Conservation (phyloP, 2,113 vertebrate species). For the Canis aureus region DNA sequence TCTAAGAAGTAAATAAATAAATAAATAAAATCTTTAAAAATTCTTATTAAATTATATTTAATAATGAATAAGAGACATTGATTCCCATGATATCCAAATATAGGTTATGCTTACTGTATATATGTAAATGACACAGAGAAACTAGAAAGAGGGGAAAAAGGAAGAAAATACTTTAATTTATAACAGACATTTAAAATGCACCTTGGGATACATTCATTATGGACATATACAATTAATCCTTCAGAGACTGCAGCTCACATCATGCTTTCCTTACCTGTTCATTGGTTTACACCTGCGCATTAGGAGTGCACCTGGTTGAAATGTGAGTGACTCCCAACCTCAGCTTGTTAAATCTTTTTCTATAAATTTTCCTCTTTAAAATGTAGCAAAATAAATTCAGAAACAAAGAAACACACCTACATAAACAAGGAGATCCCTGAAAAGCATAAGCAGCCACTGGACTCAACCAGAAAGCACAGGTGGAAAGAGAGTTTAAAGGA, state of each 20-base stretch:
- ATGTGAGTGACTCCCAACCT: slow-evolving; percentile 87
- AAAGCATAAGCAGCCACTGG: slow-evolving; percentile 79
- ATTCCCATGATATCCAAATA: slow-evolving; percentile 17
- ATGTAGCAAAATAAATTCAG: slow-evolving; percentile 88
- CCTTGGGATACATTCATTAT: slow-evolving; percentile 83
- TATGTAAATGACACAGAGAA: neutral
- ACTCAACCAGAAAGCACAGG: slow-evolving; percentile 84
- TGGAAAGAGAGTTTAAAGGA: slow-evolving; percentile 85
- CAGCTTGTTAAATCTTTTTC: slow-evolving; percentile 87
- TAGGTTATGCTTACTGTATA: neutral
- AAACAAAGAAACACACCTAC: slow-evolving; percentile 90
- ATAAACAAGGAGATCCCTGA: slow-evolving; percentile 85
- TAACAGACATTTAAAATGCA: slow-evolving; percentile 80
- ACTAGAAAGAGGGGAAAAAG: slow-evolving; percentile 28
- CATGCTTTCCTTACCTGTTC: slow-evolving; percentile 83
- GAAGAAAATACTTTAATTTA: slow-evolving; percentile 79
- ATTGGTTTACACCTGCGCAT: slow-evolving; percentile 83
- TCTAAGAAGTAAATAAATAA: too few species aligned
- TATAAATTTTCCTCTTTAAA: slow-evolving; percentile 84
- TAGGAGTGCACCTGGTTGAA: slow-evolving; percentile 85
- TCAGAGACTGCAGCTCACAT: slow-evolving; percentile 70
- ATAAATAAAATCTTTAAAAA: neutral
- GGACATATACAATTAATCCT: slow-evolving; percentile 75
- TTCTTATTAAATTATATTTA: slow-evolving; percentile 39
- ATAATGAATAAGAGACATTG: slow-evolving; percentile 57